phyloP scores from a whole-genome alignment of 2,888 invertebrate genomes.

The Dendrolimus pini region DNA sequence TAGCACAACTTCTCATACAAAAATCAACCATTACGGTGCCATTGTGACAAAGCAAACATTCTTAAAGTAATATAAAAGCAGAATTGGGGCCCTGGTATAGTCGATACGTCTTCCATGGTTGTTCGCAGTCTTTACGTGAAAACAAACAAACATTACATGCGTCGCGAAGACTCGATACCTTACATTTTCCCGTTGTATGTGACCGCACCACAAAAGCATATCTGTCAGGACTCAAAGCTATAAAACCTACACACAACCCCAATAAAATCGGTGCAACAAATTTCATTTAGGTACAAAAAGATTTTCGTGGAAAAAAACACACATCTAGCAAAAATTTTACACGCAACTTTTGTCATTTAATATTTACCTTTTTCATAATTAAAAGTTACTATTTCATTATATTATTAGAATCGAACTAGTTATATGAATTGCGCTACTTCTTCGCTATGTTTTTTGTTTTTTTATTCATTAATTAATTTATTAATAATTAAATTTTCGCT shows the following conservation, averaged over 20 bases:
- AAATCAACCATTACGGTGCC: too few species aligned
- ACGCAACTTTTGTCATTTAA: background rate
- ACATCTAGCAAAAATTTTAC: background rate
- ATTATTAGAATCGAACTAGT: background rate
- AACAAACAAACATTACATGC: too few species aligned
- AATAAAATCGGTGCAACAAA: constrained; percentile 18
- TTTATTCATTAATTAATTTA: constrained; percentile 10
- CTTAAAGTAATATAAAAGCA: too few species aligned
- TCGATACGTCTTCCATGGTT: too few species aligned
- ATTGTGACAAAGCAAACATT: too few species aligned
- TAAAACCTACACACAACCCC: constrained; percentile 28
- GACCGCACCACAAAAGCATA: too few species aligned
- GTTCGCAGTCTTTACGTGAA: too few species aligned
- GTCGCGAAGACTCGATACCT: too few species aligned
- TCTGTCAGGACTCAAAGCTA: background rate
- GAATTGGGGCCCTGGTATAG: too few species aligned
- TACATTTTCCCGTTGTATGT: too few species aligned
- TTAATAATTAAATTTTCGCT: constrained; percentile 14
- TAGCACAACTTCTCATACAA: too few species aligned
- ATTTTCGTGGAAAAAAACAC: constrained; percentile 12
- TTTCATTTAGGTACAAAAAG: constrained; percentile 38
- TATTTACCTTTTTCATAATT: constrained; percentile 13
- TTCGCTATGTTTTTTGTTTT: constrained; percentile 1
- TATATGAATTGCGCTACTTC: constrained; percentile 3
- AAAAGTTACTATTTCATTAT: constrained; percentile 3